Base-by-base conservation (phyloP, 2,888 invertebrate species). In the Aphidius colemani region DNA sequence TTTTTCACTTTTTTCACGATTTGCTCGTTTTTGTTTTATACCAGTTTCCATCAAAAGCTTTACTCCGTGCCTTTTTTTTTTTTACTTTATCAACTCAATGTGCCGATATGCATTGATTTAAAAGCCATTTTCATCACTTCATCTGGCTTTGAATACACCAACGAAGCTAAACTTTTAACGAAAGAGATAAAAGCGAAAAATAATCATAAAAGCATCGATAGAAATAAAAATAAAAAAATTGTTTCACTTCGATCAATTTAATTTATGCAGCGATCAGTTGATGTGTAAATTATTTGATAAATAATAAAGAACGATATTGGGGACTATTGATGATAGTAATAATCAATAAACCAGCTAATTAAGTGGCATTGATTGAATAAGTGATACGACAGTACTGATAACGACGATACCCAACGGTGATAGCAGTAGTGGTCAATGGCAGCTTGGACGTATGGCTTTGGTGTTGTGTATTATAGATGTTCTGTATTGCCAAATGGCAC, bases 281-380 rank as follows among this genome's bases (percentile, higher is more conserved):
- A n/a, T n/a, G 5, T 30, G 3, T 30, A 30, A 30, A 30, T 5
- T 30, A 3, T 18, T 18, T 18, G 5, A 30, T 30, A 30, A 30
- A 30, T 30, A n/a, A n/a, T 30, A 5, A 30, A 5, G 5, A 5
- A 0, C 30, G 30, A 30, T 3, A 30, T 30, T 30, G 30, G 0
- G 5, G 30, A 3, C 0, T 30, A 3, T 2, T 30, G 30, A 30
- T 30, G 30, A 57, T 64, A 74, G 76, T 72, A 76, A 81, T 82
- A 81, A 81, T 81, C 81, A 82, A 80, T 80, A 80, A 81, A 80
- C 81, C 79, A 77, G 74, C 78, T 80, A 80, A 82, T 81, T 80
- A 78, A 82, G 79, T 79, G 78, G 77, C 78, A 81, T 82, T 79
- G 80, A 81, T 81, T 73, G 76, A 76, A 74, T 80, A 80, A 80